Evolutionary conservation across 2,113 vertebrate species (phyloP), one percentile per base, ranked within the genome.

Genomic region (Apeltes quadracus): DNA sequence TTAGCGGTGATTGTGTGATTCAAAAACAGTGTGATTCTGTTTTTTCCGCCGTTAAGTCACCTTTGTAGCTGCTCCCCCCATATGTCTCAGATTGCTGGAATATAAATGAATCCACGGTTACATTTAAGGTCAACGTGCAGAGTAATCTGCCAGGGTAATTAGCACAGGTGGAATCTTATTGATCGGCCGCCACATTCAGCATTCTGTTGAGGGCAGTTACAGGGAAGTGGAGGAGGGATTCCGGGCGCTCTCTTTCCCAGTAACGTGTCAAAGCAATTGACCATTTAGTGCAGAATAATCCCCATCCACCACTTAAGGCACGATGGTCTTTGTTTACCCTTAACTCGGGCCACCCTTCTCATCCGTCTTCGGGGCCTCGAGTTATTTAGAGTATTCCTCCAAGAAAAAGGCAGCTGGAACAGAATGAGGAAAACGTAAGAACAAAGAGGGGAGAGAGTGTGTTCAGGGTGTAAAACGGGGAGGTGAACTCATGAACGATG

Each of bases 141-240:
- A 61, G 53, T 41, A 68, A 81, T 72, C 72, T 61, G 61, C 63
- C 44, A 51, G 56, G 56, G 53, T 85, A 85, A 90, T 89, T 87
- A 83, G 80, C 74, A 61, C 59, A 66, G 69, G 81, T 84, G 69
- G 54, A 80, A 71, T 67, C 44, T 15, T 75, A 89, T 88, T 82
- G 87, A 90, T 90, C 27, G 65, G 71, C 78, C 67, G 65, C 61
- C 1, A 20, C 64, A 50, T 34, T 79, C 68, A 65, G 62, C 76
- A 61, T 59, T 69, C 34, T 27, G 27, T 74, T 79, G 53, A 58
- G 78, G 67, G 74, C 62, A 59, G 78, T 79, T 68, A 82, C n/a
- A 74, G 55, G 4, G 38, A 80, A 66, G 55, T 57, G 16, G 48
- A 32, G n/a, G 13, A 13, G 29, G 41, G 13, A 53, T 76, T 81